Conservation (phyloP, 2,797 vertebrate species). For the Ptychadena robeensis region DNA sequence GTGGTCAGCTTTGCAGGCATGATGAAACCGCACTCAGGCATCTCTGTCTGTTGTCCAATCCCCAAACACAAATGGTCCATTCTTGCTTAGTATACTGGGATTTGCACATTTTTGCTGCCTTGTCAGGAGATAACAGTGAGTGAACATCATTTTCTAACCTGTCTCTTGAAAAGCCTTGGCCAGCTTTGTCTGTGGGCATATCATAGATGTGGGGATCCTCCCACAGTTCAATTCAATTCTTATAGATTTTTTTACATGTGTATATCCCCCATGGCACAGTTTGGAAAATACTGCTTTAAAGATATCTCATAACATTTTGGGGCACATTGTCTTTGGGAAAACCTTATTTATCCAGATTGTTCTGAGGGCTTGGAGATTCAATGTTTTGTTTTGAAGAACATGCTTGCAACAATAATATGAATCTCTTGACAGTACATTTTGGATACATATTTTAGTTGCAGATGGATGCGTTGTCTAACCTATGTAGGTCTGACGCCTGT, state of each 20-base stretch:
- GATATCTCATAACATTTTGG: too few relatives aligned
- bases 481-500: background rate
- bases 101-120: background rate
- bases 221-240: too few relatives aligned
- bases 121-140: background rate
- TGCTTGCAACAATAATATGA: background rate
- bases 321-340: background rate
- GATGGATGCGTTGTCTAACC: background rate
- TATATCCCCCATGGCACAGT: background rate
- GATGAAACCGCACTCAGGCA: background rate
- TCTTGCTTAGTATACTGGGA: background rate
- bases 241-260: too few relatives aligned
- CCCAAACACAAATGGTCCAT: background rate
- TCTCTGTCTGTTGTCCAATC: too few relatives aligned
- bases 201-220: background rate
- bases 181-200: background rate
- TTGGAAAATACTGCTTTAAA: too few relatives aligned
- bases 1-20: background rate
- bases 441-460: background rate
- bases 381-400: background rate
- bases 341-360: background rate
- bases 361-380: background rate
- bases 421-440: background rate
- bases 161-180: too few relatives aligned
- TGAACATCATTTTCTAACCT: too few relatives aligned